Evolutionary conservation across 2,888 invertebrate genomes (phyloP), one percentile per base, ranked within the genome.

Genomic region (Epirrhoe alternata): DNA sequence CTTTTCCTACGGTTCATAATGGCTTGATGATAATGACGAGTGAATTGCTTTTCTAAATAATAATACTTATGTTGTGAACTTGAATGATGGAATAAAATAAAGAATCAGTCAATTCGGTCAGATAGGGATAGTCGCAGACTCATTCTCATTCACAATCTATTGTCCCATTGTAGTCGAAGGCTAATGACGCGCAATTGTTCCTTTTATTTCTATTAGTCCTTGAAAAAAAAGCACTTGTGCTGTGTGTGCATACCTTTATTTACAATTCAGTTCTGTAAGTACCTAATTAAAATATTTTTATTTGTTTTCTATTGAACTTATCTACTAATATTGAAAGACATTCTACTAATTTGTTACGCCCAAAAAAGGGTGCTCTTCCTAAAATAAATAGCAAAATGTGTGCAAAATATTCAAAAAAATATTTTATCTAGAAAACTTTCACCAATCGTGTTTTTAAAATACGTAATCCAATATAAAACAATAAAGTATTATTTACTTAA

Each of bases 131-230:
- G 24, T 24, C 24, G 24, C 24, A 12, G 55, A 59, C 17, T 64
- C 56, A 57, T 61, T 24, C 24, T 24, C 24, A 58, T 58, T 55
- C 50, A 16, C 42, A 1, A 24, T 64, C 61, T 64, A 57, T 68
- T 56, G 59, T 64, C 49, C 58, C 50, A 68, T 66, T 64, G 64
- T 70, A 45, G 61, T 58, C 14, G 42, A 17, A 49, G 52, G 58
- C 50, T 59, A 64, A 66, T 70, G 52, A 61, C 35, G 17, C 8
- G 12, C 35, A 31, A 47, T 55, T 60, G 63, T 66, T 56, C 35
- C 10, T 14, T 42, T 50, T 42, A 59, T 60, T 64, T 55, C 33
- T 55, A 53, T 53, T 58, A 16, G 8, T 14, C n/a, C 8, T 52
- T n/a, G 10, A 51, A 30, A 35, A 38, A 38, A 38, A 38, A 8